These are phyloP conservation scores for Parasteatoda lunata DNA, from an alignment of 2,888 invertebrate species.

Conservation along the genomic window DNA sequence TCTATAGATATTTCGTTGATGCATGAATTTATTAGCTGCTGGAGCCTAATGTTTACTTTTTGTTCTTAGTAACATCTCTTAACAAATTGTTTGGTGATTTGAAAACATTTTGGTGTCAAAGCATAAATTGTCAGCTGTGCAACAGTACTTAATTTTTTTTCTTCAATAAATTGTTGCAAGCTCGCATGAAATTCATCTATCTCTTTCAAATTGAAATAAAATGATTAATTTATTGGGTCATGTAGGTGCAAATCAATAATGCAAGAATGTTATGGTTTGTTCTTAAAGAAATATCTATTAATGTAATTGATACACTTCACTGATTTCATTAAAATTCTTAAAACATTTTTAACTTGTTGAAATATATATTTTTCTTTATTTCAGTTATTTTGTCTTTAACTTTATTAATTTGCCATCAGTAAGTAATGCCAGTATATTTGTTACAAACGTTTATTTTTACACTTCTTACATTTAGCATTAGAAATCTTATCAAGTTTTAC, in stretches of 20 bases:
- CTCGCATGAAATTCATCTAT: background rate
- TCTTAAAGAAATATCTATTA: no score
- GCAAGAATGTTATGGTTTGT: no score
- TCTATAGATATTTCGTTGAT: slow-evolving; percentile 10
- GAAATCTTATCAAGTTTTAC: no score
- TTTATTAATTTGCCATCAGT: no score
- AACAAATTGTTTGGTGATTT: background rate
- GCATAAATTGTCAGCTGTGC: slow-evolving; percentile 63
- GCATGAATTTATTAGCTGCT: background rate
- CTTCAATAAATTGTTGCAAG: background rate
- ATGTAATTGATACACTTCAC: background rate
- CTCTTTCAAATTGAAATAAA: background rate
- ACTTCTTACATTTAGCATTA: no score
- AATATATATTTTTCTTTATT: no score
- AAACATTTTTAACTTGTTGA: no score
- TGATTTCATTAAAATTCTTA: background rate
- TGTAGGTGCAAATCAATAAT: no score
- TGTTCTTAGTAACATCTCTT: background rate
- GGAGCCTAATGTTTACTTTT: slow-evolving; percentile 18
- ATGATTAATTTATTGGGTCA: no score
- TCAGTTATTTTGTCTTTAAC: no score
- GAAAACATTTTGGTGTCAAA: slow-evolving; percentile 14
- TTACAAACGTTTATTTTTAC: no score
- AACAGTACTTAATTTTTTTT: background rate
- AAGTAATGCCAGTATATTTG: no score